Evolutionary conservation across 2,113 vertebrate genomes (phyloP).

Genomic region (Noctilio leporinus): DNA sequence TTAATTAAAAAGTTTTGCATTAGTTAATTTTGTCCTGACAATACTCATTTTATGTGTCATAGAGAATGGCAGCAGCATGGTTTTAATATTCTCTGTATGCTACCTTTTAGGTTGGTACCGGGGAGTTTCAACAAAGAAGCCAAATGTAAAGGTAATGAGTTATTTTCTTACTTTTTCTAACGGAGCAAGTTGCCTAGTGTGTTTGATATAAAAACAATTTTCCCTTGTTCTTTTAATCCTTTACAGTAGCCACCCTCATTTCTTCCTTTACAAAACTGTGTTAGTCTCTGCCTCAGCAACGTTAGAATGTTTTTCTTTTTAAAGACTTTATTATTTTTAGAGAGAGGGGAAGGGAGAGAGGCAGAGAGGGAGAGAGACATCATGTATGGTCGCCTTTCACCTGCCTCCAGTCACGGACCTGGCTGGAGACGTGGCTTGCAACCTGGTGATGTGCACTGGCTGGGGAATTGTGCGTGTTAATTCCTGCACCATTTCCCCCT

Average conservation of each 20-base stretch:
- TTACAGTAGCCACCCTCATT: neutral
- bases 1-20: neutral
- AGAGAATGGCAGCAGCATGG: neutral
- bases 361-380: too few relatives aligned
- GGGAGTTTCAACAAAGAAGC: constrained; percentile 92
- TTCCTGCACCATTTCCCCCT: too few relatives aligned
- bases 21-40: neutral
- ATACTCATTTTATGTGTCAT: neutral
- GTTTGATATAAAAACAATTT: neutral
- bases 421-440: too few relatives aligned
- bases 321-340: too few relatives aligned
- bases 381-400: too few relatives aligned
- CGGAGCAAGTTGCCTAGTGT: neutral
- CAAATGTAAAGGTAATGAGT: constrained; percentile 89
- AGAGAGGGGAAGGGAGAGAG: too few relatives aligned
- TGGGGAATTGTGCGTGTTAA: too few relatives aligned
- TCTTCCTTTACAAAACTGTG: neutral
- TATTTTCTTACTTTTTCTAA: constrained; percentile 1
- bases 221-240: neutral
- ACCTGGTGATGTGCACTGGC: too few relatives aligned
- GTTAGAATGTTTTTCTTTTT: constrained; percentile 15
- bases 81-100: constrained; percentile 57
- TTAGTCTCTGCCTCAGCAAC: neutral
- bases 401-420: too few relatives aligned
- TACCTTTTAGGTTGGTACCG: constrained; percentile 93